A percentile compares a stretch with the other conserved stretches of the same genome.
Conservation (phyloP, 37 sponge, comb jelly and placozoan genomes). For the Bolinopsis microptera region DNA sequence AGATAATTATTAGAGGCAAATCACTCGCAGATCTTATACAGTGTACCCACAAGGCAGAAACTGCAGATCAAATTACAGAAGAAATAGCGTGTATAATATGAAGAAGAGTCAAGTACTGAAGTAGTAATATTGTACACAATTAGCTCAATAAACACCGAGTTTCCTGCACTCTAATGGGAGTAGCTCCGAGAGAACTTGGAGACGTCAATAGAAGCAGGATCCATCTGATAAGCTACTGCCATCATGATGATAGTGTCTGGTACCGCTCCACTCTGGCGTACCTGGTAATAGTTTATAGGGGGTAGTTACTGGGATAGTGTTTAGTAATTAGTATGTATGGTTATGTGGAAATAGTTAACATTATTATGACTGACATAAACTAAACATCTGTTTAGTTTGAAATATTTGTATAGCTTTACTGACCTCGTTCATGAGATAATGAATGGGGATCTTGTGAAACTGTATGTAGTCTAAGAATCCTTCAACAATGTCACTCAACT, state of each 20-base stretch:
- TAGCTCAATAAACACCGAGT: no score
- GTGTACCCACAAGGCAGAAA: no score
- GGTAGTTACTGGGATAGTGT: not conserved
- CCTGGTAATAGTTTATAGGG: not conserved
- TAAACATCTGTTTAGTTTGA: no score
- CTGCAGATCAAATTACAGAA: no score
- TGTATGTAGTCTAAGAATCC: constrained; percentile 83
- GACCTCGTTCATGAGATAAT: constrained; percentile 84
- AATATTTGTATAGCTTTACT: constrained; percentile 66
- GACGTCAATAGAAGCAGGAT: constrained; percentile 82
- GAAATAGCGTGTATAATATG: no score
- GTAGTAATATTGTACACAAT: no score
- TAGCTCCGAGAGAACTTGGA: constrained; percentile 33
- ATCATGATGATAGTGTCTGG: constrained; percentile 79
- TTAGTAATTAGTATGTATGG: not conserved
- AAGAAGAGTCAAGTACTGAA: no score
- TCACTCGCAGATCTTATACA: no score
- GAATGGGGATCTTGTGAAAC: constrained; percentile 81
- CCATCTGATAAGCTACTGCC: constrained; percentile 93
- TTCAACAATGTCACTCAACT: constrained; percentile 70
- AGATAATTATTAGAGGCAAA: no score
- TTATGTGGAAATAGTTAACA: not conserved
- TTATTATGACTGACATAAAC: no score
- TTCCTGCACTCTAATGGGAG: constrained; percentile 47
- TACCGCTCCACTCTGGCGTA: constrained; percentile 71